These are phyloP conservation scores for Mormyrus lacerda DNA, from an alignment of 2,113 vertebrate species.

Conservation along the genomic window DNA sequence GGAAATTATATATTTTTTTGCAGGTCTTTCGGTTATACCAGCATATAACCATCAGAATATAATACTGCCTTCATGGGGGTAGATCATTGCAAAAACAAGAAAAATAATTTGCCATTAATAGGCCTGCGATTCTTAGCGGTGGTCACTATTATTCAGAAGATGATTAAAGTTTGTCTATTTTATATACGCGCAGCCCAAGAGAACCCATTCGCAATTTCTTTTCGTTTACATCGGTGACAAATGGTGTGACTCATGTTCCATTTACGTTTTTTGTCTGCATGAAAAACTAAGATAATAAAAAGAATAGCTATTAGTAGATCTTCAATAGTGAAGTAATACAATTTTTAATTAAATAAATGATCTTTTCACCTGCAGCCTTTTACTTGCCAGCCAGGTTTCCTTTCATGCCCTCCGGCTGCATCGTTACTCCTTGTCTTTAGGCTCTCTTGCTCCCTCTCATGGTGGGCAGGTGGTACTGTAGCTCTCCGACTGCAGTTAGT, in stretches of 20 bases:
- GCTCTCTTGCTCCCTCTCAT: slow-evolving; percentile 3
- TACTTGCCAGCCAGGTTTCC: neutral
- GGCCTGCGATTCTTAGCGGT: slow-evolving; percentile 3
- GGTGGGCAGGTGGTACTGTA: slow-evolving; percentile 13
- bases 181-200: neutral
- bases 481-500: neutral
- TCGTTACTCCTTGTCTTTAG: neutral
- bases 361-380: neutral
- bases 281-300: neutral
- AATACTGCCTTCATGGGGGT: neutral
- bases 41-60: neutral
- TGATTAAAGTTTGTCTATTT: neutral
- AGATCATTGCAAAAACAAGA: neutral
- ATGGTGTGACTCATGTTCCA: neutral
- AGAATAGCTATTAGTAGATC: neutral
- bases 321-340: neutral
- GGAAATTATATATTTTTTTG: slow-evolving; percentile 23
- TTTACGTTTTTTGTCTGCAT: neutral
- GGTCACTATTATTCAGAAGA: neutral
- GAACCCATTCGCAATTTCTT: neutral
- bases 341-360: neutral
- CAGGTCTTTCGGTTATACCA: neutral
- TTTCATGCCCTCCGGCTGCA: neutral
- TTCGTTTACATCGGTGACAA: neutral
- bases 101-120: slow-evolving; percentile 9